Evolutionary conservation across 1,140 invertebrate species (phyloP), one percentile per base, ranked within the genome.

Genomic region (Tetramorium simillimum): DNA sequence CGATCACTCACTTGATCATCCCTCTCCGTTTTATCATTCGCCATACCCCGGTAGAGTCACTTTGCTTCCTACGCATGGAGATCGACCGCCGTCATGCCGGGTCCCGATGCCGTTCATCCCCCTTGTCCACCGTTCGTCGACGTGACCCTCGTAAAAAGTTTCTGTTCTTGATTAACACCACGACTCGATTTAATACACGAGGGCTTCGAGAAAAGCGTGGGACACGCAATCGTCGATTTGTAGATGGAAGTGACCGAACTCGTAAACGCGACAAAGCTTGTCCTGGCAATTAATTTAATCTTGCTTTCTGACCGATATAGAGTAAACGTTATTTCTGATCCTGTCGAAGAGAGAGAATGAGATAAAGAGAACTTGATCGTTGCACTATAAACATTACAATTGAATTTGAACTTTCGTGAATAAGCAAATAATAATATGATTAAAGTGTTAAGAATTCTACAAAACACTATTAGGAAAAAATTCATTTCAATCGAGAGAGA

Each of bases 1-100:
- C 92, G 92, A 93, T 93, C 92, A 88, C 88, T 92, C 91, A 88
- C 89, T 94, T 91, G 88, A 92, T 94, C 93, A 92, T 90, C 89
- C 92, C 86, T 87, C 63, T 85, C 77, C 81, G 78, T 88, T 89
- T 87, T 89, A 90, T 92, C 63, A 87, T 88, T 88, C 65, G n/a
- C 76, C 62, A 33, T 60, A 75, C 67, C 37, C 53, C 63, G 58
- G 76, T 75, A 72, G 60, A 81, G 78, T 72, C 62, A 58, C 51
- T 82, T 88, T 76, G 70, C 88, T 60, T 87, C 84, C 76, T 51
- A 65, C 24, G 72, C 65, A 73, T 78, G 81, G 67, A 69, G 65
- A 53, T 84, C 81, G 60, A 69, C 62, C 73, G 69, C 62, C 73
- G 69, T 85, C 88, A 51, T 58, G 70, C 60, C 24, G 37, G 60